Evolutionary conservation across 2,888 invertebrate species (phyloP), one percentile per base, ranked within the genome.

Genomic region (Empis stercorea): DNA sequence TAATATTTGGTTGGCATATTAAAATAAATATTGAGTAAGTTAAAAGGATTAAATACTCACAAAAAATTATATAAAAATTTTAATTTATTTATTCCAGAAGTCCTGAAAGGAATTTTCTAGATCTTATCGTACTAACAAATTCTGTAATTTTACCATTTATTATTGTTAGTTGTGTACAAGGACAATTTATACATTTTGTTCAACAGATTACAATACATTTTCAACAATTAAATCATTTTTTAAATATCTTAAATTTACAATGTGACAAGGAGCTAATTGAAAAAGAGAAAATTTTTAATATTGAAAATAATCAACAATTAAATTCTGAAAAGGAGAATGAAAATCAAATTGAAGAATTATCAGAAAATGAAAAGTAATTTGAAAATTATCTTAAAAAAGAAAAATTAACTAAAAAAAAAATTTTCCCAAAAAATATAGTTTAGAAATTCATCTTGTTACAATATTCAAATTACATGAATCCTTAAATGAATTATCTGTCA

Each of bases 391-490:
- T n/a, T 34, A 10, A 34, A 34, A 34, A n/a, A 13, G n/a, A 34
- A n/a, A 27, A 27, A 7, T 27, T 20, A 20, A 20, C 9, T 27
- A 6, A 6, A 27, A 20, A 27, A 6, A 7, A 4, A 27, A 27
- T 27, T 27, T 27, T 7, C 7, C n/a, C n/a, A n/a, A 6, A 20
- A 20, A 20, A 6, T 27, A 6, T 27, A 27, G 23, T 27, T 27
- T 27, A 9, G 23, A 27, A 27, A 27, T 27, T 27, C 23, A 27
- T 27, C 23, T 69, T 11, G 64, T 63, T 9, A 60, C 62, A 27
- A 54, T 70, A 9, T 70, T 70, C 30, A 60, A 60, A 30, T 48
- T 68, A 20, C 70, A 70, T 34, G 64, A 68, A 45, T 61, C 59
- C 52, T 62, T 70, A 32, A 62, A 67, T 1, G 57, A 62, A 0